These are phyloP conservation scores for Bos javanicus DNA, from an alignment of 2,113 vertebrate genomes.

Conservation along the genomic window DNA sequence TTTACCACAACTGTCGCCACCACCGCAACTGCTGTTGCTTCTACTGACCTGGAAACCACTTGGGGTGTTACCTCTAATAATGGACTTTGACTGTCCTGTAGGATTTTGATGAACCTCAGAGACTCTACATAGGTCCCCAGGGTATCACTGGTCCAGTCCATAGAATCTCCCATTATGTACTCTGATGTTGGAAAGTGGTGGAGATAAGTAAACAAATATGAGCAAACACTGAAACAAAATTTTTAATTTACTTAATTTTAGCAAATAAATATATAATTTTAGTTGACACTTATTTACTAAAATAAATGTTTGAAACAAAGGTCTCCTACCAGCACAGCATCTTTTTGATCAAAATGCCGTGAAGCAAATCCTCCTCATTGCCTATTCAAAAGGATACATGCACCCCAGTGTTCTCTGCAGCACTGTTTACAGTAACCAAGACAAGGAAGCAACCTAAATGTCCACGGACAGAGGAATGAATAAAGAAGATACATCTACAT, in stretches of 20 bases:
- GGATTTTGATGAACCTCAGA: neutral
- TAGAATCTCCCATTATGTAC: neutral
- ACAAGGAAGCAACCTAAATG: neutral
- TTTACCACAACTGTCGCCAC: too few relatives aligned
- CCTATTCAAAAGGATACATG: neutral
- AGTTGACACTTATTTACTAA: neutral
- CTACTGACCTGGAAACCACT: neutral
- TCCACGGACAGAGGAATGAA: neutral
- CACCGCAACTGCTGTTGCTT: neutral
- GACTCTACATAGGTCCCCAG: neutral
- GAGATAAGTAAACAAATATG: neutral
- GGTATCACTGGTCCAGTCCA: neutral
- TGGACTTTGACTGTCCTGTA: neutral
- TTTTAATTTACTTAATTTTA: neutral
- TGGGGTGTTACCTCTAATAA: neutral
- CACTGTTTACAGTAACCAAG: neutral
- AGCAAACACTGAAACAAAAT: neutral
- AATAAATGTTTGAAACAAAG: neutral
- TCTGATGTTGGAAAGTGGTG: neutral
- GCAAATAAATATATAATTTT: neutral
- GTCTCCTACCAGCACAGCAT: neutral
- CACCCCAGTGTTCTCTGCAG: rapidly evolving
- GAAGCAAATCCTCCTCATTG: neutral
- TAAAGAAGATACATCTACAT: neutral
- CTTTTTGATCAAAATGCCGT: neutral